Percentiles rank a stretch among this genome's conserved stretches.
These are phyloP conservation scores for Exephanes ischioxanthus DNA, from an alignment of 2,888 invertebrate genomes.

Conservation along the genomic window DNA sequence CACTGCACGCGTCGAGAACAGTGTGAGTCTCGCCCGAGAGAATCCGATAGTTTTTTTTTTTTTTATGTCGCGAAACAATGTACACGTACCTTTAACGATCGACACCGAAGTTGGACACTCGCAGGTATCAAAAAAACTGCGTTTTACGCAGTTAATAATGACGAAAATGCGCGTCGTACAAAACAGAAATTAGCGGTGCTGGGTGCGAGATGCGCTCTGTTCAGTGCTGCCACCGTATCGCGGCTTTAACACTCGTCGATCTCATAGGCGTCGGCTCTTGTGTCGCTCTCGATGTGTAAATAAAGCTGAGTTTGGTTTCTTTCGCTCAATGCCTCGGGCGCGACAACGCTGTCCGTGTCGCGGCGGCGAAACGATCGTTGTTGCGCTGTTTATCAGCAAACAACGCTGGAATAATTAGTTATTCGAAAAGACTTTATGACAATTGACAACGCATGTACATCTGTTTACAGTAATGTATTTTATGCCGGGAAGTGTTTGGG, in stretches of 20 bases:
- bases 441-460: not conserved
- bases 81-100: conserved; percentile 73
- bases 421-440: not conserved
- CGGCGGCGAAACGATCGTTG: not conserved
- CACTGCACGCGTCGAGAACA: conserved; percentile 9
- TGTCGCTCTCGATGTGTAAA: not conserved
- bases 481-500: too few species aligned
- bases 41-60: conserved; percentile 35
- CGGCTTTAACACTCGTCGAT: conserved; percentile 29
- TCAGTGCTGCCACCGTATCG: conserved; percentile 78
- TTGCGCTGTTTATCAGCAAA: not conserved
- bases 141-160: conserved; percentile 79
- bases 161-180: conserved; percentile 77
- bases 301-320: not conserved
- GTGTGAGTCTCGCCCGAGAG: not conserved
- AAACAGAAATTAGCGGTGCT: conserved; percentile 76
- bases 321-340: not conserved
- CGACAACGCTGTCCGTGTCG: not conserved
- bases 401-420: not conserved
- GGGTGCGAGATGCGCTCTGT: conserved; percentile 56
- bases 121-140: conserved; percentile 69
- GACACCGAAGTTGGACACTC: conserved; percentile 63
- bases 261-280: conserved; percentile 24
- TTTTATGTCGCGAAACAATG: conserved; percentile 53
- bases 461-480: not conserved